A percentile compares a stretch with the other conserved stretches of the same genome.
Conservation (phyloP, 2,888 invertebrate genomes). For the Lasiommata megera region DNA sequence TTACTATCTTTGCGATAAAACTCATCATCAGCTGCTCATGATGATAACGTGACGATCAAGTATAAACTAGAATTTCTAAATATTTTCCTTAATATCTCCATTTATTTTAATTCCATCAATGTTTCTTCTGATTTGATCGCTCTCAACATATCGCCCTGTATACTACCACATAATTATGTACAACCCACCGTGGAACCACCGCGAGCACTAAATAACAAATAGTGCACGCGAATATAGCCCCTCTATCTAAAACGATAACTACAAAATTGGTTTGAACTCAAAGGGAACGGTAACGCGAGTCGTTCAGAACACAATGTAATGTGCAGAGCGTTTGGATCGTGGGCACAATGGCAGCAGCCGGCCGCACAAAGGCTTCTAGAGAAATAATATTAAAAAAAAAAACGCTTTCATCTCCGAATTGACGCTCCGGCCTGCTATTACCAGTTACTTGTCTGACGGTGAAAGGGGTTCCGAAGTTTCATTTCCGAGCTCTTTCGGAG, state of each 20-base stretch:
- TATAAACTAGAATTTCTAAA: too few species aligned
- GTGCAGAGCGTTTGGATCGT: conserved; percentile 25
- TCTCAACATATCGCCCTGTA: neutral
- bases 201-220: neutral
- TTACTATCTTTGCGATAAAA: too few species aligned
- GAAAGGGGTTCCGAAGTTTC: conserved; percentile 28
- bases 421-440: conserved; percentile 46
- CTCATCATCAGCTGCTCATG: too few species aligned
- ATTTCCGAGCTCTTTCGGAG: conserved; percentile 22
- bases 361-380: conserved; percentile 38
- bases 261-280: conserved; percentile 7
- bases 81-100: too few species aligned
- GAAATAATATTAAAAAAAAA: conserved; percentile 44
- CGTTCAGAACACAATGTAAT: conserved; percentile 6
- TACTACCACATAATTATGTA: conserved; percentile 23
- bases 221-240: neutral
- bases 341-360: conserved; percentile 33
- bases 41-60: too few species aligned
- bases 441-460: conserved; percentile 38
- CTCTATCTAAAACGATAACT: neutral
- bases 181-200: neutral
- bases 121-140: too few species aligned
- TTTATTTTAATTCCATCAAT: too few species aligned
- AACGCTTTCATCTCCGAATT: conserved; percentile 48
- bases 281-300: neutral